phyloP scores from a whole-genome alignment of 2,888 invertebrate genomes.

The Andrena trimmerana region DNA sequence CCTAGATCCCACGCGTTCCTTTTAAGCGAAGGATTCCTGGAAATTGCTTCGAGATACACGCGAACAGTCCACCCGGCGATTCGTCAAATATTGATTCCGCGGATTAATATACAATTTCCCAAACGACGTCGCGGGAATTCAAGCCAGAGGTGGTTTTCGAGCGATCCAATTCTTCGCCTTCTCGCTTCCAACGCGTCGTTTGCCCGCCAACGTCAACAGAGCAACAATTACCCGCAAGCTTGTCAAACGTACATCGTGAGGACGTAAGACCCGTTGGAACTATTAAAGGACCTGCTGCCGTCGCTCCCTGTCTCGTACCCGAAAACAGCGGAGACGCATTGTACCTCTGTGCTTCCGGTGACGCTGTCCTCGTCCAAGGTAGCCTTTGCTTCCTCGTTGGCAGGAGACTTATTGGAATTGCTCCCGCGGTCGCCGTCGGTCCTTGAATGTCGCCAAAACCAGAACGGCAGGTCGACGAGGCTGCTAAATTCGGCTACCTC shows the following conservation, averaged over 20 bases:
- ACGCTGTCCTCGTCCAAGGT: not conserved
- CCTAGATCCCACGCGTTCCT: not conserved
- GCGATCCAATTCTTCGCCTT: not conserved
- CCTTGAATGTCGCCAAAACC: not conserved
- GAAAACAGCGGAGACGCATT: not conserved
- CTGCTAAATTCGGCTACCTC: conserved; percentile 35
- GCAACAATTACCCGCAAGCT: not conserved
- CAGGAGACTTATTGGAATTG: not conserved
- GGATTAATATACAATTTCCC: conserved; percentile 37
- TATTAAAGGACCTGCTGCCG: not conserved
- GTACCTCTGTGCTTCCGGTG: not conserved
- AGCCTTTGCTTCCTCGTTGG: not conserved
- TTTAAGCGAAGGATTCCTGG: conserved; percentile 6
- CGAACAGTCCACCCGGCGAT: not conserved
- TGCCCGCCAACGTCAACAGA: not conserved
- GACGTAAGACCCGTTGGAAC: conserved; percentile 46
- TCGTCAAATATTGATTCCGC: conserved; percentile 26
- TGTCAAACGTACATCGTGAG: conserved; percentile 64
- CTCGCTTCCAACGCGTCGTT: too few species aligned
- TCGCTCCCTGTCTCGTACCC: conserved; percentile 5
- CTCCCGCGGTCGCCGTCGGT: not conserved
- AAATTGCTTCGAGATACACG: conserved; percentile 14
- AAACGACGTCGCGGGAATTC: not conserved
- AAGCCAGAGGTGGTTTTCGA: not conserved
- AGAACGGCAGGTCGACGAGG: conserved; percentile 3